phyloP scores from a whole-genome alignment of 1,140 invertebrate genomes.

The Drosophila sproati region DNA sequence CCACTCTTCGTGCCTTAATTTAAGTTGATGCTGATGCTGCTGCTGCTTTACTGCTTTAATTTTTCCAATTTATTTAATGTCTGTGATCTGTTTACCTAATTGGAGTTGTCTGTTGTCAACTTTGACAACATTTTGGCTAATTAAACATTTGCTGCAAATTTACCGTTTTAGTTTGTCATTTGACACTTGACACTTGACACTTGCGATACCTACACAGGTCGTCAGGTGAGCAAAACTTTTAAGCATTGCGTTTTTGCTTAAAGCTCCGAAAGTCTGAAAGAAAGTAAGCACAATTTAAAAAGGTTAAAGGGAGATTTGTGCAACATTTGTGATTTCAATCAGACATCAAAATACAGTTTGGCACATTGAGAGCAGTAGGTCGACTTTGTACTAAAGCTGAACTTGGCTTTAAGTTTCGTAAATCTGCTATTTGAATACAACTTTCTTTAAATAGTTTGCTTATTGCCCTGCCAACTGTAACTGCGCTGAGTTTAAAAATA shows the following conservation, averaged over 20 bases:
- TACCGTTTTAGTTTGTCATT: slow-evolving; percentile 15
- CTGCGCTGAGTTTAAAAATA: too few relatives aligned
- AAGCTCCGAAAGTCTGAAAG: not conserved
- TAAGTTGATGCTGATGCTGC: slow-evolving; percentile 9
- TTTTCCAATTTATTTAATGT: slow-evolving; percentile 25
- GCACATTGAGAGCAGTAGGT: slow-evolving; percentile 1
- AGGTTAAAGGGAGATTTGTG: not conserved
- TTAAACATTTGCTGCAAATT: slow-evolving; percentile 21
- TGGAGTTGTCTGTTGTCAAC: slow-evolving; percentile 27
- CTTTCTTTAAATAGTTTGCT: not conserved
- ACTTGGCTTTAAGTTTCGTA: not conserved
- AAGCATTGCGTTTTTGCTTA: slow-evolving; percentile 19
- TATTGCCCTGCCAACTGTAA: too few relatives aligned
- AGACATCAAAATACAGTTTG: not conserved
- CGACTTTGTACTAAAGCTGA: not conserved
- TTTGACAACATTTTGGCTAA: slow-evolving; percentile 20
- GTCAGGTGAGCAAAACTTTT: not conserved
- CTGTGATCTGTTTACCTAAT: slow-evolving; percentile 31
- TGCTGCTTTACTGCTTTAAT: slow-evolving; percentile 41
- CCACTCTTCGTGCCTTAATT: slow-evolving; percentile 37
- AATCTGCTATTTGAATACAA: too few relatives aligned
- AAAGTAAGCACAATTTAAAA: not conserved
- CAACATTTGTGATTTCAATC: slow-evolving; percentile 2
- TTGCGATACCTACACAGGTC: not conserved
- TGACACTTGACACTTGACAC: not conserved